A percentile compares a stretch with the other conserved stretches of the same genome.
Conservation (phyloP, 92 coral and sea anemone species). For the Siderastrea siderea region DNA sequence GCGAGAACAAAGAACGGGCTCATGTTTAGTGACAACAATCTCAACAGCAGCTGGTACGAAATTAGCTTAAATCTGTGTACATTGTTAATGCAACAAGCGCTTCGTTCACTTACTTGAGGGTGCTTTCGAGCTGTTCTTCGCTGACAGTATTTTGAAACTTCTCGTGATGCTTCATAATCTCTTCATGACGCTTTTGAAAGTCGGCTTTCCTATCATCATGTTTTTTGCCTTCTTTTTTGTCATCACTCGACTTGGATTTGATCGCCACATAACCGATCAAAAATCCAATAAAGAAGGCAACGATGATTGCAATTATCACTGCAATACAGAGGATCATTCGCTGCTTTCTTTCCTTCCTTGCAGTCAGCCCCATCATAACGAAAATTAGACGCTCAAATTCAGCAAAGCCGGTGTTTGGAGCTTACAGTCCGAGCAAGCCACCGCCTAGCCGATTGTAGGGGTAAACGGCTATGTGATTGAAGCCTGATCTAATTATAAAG, state of each 20-base stretch:
- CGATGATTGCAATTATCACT: slow-evolving; percentile 21
- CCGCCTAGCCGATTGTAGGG: not conserved
- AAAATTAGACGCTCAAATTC: not conserved
- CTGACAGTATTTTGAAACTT: slow-evolving; percentile 34
- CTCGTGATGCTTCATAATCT: slow-evolving; percentile 22
- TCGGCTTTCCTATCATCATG: not conserved
- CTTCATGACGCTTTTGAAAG: slow-evolving; percentile 16
- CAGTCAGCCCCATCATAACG: slow-evolving; percentile 34
- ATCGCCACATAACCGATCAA: slow-evolving; percentile 63
- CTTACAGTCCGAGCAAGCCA: not conserved
- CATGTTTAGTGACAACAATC: not conserved
- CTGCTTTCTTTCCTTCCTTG: slow-evolving; percentile 43
- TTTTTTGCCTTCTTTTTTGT: not conserved
- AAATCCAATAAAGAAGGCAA: slow-evolving; percentile 55
- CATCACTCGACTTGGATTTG: slow-evolving; percentile 9
- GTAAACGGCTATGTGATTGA: not conserved
- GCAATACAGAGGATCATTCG: slow-evolving; percentile 60
- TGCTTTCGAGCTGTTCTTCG: slow-evolving; percentile 38
- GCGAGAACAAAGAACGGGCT: too few species aligned
- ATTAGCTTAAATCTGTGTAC: too few species aligned
- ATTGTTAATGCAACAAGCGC: too few species aligned
- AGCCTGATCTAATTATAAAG: not conserved
- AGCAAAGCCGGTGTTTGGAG: not conserved
- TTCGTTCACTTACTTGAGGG: slow-evolving; percentile 40
- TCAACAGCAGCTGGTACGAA: too few species aligned